Evolutionary conservation across 2,888 invertebrate genomes (phyloP).

Genomic region (Catocala fraxini): DNA sequence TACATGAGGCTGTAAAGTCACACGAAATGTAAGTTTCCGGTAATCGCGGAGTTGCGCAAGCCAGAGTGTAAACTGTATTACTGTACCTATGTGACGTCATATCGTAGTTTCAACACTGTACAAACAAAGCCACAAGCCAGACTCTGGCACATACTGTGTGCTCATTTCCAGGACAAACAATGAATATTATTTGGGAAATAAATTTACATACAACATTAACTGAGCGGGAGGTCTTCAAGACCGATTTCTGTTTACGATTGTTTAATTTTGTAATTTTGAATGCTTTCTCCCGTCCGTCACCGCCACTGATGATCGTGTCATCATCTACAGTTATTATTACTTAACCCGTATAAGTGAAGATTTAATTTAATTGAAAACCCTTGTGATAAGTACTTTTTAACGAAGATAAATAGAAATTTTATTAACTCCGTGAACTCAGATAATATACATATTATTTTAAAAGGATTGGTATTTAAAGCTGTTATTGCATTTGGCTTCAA

Average conservation of each 20-base stretch:
- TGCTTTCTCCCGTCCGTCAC: slow-evolving; percentile 27
- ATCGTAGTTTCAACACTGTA: slow-evolving; percentile 72
- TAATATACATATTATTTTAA: not conserved
- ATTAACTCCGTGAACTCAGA: slow-evolving; percentile 51
- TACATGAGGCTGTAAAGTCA: slow-evolving; percentile 31
- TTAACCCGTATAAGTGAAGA: slow-evolving; percentile 65
- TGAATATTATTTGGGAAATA: slow-evolving; percentile 63
- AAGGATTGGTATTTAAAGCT: too few species aligned
- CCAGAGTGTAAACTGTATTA: slow-evolving; percentile 53
- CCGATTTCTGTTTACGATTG: slow-evolving; percentile 37
- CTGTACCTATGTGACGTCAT: slow-evolving; percentile 69
- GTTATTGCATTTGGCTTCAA: too few species aligned
- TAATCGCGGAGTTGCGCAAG: slow-evolving; percentile 62
- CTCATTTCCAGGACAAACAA: slow-evolving; percentile 76
- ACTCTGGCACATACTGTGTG: slow-evolving; percentile 66
- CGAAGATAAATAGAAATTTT: slow-evolving; percentile 79
- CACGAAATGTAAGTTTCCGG: slow-evolving; percentile 42
- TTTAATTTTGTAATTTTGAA: slow-evolving; percentile 23
- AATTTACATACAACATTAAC: slow-evolving; percentile 53
- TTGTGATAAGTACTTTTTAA: slow-evolving; percentile 63
- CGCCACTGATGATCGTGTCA: slow-evolving; percentile 33
- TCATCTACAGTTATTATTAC: slow-evolving; percentile 42
- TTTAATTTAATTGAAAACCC: slow-evolving; percentile 73
- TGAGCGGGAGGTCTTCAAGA: slow-evolving; percentile 46
- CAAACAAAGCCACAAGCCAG: slow-evolving; percentile 73